phyloP scores from a whole-genome alignment of 2,113 vertebrate genomes.

The Protomyctophum bolini region DNA sequence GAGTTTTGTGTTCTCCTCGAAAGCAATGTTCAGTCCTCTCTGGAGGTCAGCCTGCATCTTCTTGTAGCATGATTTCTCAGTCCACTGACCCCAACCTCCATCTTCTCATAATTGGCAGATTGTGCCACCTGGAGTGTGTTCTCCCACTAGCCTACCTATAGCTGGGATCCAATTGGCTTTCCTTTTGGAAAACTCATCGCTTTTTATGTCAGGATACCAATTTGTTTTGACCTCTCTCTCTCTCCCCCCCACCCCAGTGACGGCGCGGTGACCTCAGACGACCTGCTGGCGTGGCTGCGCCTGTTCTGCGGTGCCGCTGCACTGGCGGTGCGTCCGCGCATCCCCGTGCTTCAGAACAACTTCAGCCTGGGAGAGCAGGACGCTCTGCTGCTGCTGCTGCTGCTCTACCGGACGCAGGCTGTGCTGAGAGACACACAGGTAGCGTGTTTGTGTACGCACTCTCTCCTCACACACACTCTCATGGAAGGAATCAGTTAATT shows the following conservation, averaged over 20 bases:
- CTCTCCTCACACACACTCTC: no score
- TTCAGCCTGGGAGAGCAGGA: slow-evolving; percentile 89
- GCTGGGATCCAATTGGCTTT: no score
- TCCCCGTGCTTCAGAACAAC: slow-evolving; percentile 86
- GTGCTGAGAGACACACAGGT: slow-evolving; percentile 88
- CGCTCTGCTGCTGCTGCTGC: slow-evolving; percentile 86
- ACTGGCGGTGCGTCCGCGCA: slow-evolving; percentile 84
- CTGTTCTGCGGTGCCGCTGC: slow-evolving; percentile 88
- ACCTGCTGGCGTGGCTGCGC: slow-evolving; percentile 91
- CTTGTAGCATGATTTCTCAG: slow-evolving; percentile 76
- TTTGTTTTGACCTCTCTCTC: no score
- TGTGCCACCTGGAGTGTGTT: slow-evolving; percentile 81
- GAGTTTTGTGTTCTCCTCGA: slow-evolving; percentile 88
- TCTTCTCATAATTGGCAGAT: slow-evolving; percentile 66
- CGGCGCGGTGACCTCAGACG: slow-evolving; percentile 85
- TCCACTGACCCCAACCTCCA: slow-evolving; percentile 78
- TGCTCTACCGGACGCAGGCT: slow-evolving; percentile 90
- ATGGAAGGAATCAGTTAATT: no score
- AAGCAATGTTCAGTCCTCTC: slow-evolving; percentile 84
- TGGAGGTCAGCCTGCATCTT: slow-evolving; percentile 89
- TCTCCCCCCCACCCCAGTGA: no score
- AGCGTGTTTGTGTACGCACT: no score
- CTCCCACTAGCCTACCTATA: no score
- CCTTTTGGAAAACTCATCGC: no score
- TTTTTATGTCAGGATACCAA: no score